These are phyloP conservation scores for Cerastoderma edule DNA, from an alignment of 2,888 invertebrate genomes.

Conservation along the genomic window DNA sequence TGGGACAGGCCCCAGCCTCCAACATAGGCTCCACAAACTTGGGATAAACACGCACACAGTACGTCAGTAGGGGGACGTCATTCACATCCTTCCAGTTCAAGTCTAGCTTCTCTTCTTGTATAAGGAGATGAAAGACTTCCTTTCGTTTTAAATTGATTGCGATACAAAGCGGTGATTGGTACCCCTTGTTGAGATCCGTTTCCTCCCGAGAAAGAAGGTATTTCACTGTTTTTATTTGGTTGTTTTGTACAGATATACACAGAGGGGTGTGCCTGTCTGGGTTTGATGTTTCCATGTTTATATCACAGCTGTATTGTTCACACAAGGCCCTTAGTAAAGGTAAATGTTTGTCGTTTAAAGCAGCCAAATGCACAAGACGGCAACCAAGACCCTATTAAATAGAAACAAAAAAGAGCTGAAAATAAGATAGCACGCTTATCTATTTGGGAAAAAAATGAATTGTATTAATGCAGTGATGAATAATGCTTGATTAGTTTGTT, in stretches of 20 bases:
- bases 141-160: conserved; percentile 63
- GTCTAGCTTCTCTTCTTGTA: conserved; percentile 54
- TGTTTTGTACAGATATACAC: conserved; percentile 60
- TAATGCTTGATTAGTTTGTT: too few species aligned
- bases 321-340: conserved; percentile 36
- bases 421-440: not conserved
- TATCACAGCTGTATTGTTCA: conserved; percentile 38
- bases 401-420: not conserved
- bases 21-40: conserved; percentile 64
- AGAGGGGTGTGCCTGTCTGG: conserved; percentile 62
- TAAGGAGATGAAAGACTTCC: conserved; percentile 60
- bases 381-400: conserved; percentile 23
- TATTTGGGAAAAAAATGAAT: too few species aligned
- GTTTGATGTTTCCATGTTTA: conserved; percentile 54
- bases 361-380: conserved; percentile 40
- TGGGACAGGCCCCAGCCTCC: conserved; percentile 72
- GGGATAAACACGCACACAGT: conserved; percentile 63
- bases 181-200: conserved; percentile 50
- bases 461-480: too few species aligned
- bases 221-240: conserved; percentile 54
- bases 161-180: conserved; percentile 55
- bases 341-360: conserved; percentile 25
- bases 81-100: conserved; percentile 57
- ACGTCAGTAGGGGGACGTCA: conserved; percentile 62
- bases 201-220: conserved; percentile 63